Evolutionary conservation across 2,113 vertebrate genomes (phyloP), one percentile per base, ranked within the genome.

Genomic region (Dendropsophus ebraccatus): DNA sequence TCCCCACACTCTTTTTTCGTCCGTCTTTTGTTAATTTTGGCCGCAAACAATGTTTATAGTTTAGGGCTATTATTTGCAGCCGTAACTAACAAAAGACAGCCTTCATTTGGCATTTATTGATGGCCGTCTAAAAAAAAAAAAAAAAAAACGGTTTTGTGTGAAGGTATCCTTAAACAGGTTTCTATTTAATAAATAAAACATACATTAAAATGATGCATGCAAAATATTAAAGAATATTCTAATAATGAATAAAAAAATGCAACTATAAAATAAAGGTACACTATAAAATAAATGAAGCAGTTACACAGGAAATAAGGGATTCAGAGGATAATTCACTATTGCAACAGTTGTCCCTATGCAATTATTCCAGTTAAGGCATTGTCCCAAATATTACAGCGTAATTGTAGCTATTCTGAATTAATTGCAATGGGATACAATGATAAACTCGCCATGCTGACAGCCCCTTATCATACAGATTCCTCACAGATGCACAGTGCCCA

Each of bases 331-430:
- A 62, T 84, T 84, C 23, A 73, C 62, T 83, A 58, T 73, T 41
- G 81, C 49, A 73, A 58, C 69, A 75, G 50, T 60, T 58, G 82
- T 60, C 52, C 69, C 23, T 56, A 58, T 75, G 35, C 67, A 74
- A 75, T 84, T 74, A 56, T 47, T 28, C 52, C 52, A 84, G 35
- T 75, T 49, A 75, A 60, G 45, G 23, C 83, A 52, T 41, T 67
- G 23, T 28, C 35, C 47, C 50, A 76, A 49, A 21, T 65, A 45
- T 85, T 85, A 32, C 83, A 78, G 49, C 47, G 11, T 78, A 78
- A 85, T 85, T 85, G 58, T 69, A 85, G 58, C 74, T 69, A 69
- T 50, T 37, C 83, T 69, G 23, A 49, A 70, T 60, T 79, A 86
- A 86, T 72, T 86, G 84, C 37, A 60, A 65, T 58, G 47, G 47